A percentile compares a stretch with the other conserved stretches of the same genome.
Evolutionary conservation across 2,888 invertebrate genomes (phyloP).

Genomic region (Pseudanteris insignis): DNA sequence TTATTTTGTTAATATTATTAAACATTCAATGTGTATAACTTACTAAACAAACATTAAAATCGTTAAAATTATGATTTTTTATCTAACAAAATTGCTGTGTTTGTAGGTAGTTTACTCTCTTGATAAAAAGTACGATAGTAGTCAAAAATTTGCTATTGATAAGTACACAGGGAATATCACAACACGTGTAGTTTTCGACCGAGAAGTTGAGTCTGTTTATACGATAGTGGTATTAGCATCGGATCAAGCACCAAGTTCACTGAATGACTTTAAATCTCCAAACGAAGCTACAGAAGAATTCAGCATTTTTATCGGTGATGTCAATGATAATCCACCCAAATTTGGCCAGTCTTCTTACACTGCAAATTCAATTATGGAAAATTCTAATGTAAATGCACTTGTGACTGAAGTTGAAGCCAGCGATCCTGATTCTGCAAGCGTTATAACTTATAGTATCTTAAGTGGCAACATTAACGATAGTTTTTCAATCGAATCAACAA

Average conservation of each 20-base stretch:
- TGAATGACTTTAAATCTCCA: conserved; percentile 73
- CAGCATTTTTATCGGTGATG: conserved; percentile 91
- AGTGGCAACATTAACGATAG: conserved; percentile 85
- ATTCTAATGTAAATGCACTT: conserved; percentile 82
- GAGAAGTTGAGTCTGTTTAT: conserved; percentile 85
- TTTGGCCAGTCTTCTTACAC: conserved; percentile 82
- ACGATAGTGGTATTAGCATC: conserved; percentile 90
- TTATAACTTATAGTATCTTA: conserved; percentile 86
- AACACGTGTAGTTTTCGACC: conserved; percentile 82
- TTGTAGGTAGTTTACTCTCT: conserved; percentile 77
- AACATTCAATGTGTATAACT: no score
- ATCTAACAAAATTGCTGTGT: no score
- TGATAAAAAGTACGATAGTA: conserved; percentile 68
- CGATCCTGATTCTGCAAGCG: conserved; percentile 88
- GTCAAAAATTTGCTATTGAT: conserved; percentile 85
- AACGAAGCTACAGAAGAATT: conserved; percentile 84
- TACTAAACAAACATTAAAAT: no score
- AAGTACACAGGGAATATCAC: conserved; percentile 87
- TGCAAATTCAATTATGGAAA: conserved; percentile 81
- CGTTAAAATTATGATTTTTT: no score
- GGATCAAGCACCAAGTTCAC: conserved; percentile 88
- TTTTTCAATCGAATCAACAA: conserved; percentile 84
- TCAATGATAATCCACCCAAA: conserved; percentile 93
- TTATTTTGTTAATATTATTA: no score
- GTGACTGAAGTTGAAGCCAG: conserved; percentile 89